Conservation (phyloP, 2,888 invertebrate genomes). For the Eupelmus urozonus region DNA sequence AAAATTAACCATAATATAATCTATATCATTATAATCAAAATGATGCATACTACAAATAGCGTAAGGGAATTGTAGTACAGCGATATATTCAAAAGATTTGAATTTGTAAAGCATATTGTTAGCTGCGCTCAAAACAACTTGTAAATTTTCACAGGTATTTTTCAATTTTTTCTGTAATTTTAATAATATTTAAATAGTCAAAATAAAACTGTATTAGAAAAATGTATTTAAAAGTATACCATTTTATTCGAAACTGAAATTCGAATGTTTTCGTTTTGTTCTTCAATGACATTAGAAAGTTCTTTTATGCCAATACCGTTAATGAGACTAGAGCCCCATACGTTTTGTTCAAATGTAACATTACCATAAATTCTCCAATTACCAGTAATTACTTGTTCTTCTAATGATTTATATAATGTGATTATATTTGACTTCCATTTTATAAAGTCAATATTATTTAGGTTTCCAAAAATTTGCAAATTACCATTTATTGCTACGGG, state of each 20-base stretch:
- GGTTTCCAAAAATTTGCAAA: conserved; percentile 59
- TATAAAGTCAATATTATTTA: conserved; percentile 63
- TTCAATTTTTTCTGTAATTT: conserved; percentile 29
- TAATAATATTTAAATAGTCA: background rate
- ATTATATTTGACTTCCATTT: conserved; percentile 66
- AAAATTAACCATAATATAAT: conserved; percentile 76
- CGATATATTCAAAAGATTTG: conserved; percentile 78
- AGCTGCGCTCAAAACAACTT: conserved; percentile 55
- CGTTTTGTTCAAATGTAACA: conserved; percentile 72
- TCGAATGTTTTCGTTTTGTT: background rate
- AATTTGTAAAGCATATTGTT: conserved; percentile 77
- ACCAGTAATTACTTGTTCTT: conserved; percentile 77
- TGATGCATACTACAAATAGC: conserved; percentile 70
- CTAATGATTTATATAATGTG: conserved; percentile 48
- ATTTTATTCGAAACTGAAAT: conserved; percentile 4
- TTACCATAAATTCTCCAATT: conserved; percentile 78
- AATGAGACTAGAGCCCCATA: conserved; percentile 32
- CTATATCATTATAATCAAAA: conserved; percentile 68
- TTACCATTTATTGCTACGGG: conserved; percentile 62
- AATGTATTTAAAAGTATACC: conserved; percentile 38
- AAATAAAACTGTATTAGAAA: background rate
- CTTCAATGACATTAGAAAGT: conserved; percentile 6
- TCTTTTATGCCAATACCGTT: conserved; percentile 24
- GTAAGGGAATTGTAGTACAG: conserved; percentile 68
- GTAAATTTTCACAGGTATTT: conserved; percentile 23